Evolutionary conservation across 1,140 invertebrate genomes (phyloP), one percentile per base, ranked within the genome.

Genomic region (Psilanteris sp.): DNA sequence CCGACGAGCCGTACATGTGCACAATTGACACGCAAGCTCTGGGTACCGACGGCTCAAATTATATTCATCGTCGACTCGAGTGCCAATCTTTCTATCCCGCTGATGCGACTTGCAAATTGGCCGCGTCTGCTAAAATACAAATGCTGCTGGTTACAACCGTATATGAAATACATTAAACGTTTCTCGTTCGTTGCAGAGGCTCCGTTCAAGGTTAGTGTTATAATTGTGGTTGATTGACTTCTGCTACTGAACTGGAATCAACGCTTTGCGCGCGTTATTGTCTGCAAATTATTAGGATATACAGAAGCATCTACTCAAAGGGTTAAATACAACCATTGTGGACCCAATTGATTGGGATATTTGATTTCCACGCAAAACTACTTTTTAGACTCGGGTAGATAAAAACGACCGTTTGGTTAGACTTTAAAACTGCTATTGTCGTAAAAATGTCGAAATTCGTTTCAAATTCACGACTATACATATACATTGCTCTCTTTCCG

Each of bases 1-100:
- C 22, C 52, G 48, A 26, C 34, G 9, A 41, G 37, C 27, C 36
- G 27, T 64, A 57, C 59, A 46, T 61, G 54, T 29, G 54, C 62
- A 68, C 71, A 67, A 75, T 75, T 75, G 71, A 75, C 71, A 75
- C 71, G 71, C 71, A 48, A 75, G 62, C 71, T 34, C 66, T 54
- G 20, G 14, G 43, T 39, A 62, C 46, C 44, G 31, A 27, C 46
- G 20, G 41, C 57, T 44, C 48, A 74, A 74, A 67, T 67, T 74
- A 74, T 74, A 73, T 73, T 73, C 52, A 73, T 73, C 59, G 54
- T 24, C 43, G 50, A 41, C 57, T 46, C 44, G 62, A 74, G 71
- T 74, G 54, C 22, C 71, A 66, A 74, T 74, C 71, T 74, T 74
- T 61, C 61, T 48, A 75, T 55, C 62, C 62, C 32, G 37, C 32